phyloP scores from a whole-genome alignment of 1,140 invertebrate genomes.

The Reticulitermes speratus region DNA sequence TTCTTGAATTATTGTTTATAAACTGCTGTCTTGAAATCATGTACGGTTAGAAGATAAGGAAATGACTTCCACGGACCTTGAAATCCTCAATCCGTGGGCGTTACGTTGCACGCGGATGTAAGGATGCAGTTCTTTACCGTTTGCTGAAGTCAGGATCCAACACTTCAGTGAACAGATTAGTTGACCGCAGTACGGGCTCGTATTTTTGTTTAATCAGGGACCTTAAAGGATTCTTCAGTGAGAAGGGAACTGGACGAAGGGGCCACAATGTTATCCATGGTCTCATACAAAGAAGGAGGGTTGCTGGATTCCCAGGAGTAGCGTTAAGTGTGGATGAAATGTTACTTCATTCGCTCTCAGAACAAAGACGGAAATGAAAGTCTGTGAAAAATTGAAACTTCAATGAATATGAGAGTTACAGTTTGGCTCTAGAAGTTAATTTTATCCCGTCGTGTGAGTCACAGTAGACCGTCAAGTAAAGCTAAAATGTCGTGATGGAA shows the following conservation, averaged over 20 bases:
- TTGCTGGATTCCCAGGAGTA: background rate
- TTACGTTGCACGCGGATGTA: background rate
- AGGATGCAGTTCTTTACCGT: background rate
- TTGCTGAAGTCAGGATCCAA: background rate
- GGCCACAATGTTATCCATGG: background rate
- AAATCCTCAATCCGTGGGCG: background rate
- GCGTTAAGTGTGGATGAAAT: background rate
- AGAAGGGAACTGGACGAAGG: background rate
- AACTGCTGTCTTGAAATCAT: background rate
- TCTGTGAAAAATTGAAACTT: background rate
- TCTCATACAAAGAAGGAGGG: background rate
- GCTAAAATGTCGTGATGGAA: too few relatives aligned
- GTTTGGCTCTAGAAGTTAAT: background rate
- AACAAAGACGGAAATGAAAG: background rate
- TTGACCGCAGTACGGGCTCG: background rate
- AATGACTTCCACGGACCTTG: background rate
- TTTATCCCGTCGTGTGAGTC: background rate
- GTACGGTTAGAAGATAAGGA: background rate
- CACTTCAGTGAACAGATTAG: background rate
- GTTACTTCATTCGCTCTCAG: background rate
- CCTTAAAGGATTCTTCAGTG: background rate
- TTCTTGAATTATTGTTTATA: too few relatives aligned
- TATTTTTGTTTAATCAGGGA: background rate
- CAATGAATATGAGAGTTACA: slow-evolving; percentile 1
- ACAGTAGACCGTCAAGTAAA: too few relatives aligned